Evolutionary conservation across 35 echinoderm and acorn worm species (phyloP), one percentile per base, ranked within the genome.

Genomic region (Anneissia japonica): DNA sequence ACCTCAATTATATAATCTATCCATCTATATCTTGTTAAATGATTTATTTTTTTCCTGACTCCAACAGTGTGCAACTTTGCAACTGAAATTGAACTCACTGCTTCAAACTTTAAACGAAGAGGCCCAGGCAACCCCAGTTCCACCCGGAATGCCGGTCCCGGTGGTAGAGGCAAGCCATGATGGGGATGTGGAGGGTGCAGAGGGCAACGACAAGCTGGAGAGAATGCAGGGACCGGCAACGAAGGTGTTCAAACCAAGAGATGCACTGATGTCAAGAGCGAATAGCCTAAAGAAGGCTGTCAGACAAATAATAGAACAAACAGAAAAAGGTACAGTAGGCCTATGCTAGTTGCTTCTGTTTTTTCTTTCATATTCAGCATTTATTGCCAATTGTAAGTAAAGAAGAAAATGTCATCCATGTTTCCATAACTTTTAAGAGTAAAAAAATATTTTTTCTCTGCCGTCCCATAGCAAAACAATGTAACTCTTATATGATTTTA

Each of bases 251-350:
- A 91, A 94, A 75, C 92, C 96, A 0, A 77, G 90, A 26, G 92
- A 94, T 51, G 91, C 91, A 7, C 46, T 97, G 39, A 93, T 93
- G 91, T 93, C 88, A 17, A 37, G 95, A n/a, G 91, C 91, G 23
- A 97, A 93, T 31, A 93, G 91, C 43, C 79, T 93, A 4, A 97
- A 97, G 91, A 97, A 97, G 84, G 95, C 95, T 77, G 95, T 97
- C 9, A 79, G 95, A 29, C 95, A 97, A 78, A 97, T 97, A 13
- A 97, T 97, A 79, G 94, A 97, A 81, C 91, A 98, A 79, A 98
- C 95, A 14, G 95, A 98, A 76, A 98, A 94, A 86, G 95, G 92
- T 98, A 83, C n/a, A n/a, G n/a, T n/a, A n/a, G n/a, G n/a, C n/a
- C n/a, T n/a, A n/a, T n/a, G n/a, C n/a, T n/a, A n/a, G n/a, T n/a